Evolutionary conservation across 2,113 vertebrate species (phyloP), one percentile per base, ranked within the genome.

Genomic region (Apeltes quadracus): DNA sequence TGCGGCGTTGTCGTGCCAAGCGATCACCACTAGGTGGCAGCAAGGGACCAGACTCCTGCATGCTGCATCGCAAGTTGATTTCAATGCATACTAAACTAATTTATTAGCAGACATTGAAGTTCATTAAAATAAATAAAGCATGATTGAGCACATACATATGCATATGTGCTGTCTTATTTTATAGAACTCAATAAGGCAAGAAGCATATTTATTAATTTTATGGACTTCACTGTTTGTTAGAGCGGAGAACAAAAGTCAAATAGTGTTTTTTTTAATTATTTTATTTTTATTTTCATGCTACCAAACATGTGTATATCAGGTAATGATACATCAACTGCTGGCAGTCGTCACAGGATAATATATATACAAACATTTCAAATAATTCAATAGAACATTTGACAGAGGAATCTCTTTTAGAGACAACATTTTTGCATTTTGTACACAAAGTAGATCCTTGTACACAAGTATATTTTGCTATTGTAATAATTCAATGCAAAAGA

Each of bases 321-420:
- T 85, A 75, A 77, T 75, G 88, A 77, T 87, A 90, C 80, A 91
- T 72, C 79, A 75, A 78, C 75, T 43, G 56, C 34, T 75, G 64
- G 56, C 74, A 34, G 32, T 85, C 76, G 32, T 61, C 57, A 65
- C 73, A 87, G 76, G 65, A 61, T 90, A 88, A 53, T 48, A 48
- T 48, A 48, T 50, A 79, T 88, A 89, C 76, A 90, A 82, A 85
- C 82, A 76, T 87, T 87, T 91, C 82, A 90, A 86, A 91, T 90
- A 82, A 93, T 92, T 94, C 93, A 93, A 93, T 94, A 90, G 92
- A 94, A 93, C 92, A 93, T 92, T 90, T 94, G 90, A 93, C 93
- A 86, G 69, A 86, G 88, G 87, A 87, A 90, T 93, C 93, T 94
- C 93, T 94, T 81, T 93, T 93, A 94, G 93, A 94, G 93, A 94